Conservation (phyloP, 2,113 vertebrate genomes). For the Prinia subflava region DNA sequence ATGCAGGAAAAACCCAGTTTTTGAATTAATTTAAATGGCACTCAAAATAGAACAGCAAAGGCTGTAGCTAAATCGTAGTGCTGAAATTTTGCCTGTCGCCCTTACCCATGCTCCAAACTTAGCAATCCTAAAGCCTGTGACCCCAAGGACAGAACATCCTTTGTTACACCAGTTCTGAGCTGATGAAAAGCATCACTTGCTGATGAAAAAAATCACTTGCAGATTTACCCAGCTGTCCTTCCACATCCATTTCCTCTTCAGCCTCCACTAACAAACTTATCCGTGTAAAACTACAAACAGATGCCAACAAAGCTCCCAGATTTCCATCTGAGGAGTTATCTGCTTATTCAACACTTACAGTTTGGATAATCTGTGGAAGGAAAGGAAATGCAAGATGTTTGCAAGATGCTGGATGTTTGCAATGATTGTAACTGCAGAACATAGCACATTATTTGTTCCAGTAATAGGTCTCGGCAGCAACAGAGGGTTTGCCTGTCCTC, state of each 20-base stretch:
- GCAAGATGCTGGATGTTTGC: neutral
- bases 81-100: neutral
- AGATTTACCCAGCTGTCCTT: neutral
- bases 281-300: neutral
- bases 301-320: neutral
- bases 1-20: neutral
- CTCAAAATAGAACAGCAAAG: neutral
- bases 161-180: neutral
- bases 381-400: neutral
- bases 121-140: neutral
- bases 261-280: neutral
- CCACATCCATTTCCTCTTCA: neutral
- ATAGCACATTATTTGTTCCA: neutral
- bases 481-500: neutral
- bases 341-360: neutral
- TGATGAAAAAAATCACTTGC: neutral
- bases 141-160: neutral
- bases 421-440: neutral
- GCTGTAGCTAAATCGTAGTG: neutral
- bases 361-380: neutral
- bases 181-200: neutral
- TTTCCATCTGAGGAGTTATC: neutral
- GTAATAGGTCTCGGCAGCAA: neutral
- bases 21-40: neutral
- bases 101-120: neutral